phyloP scores from a whole-genome alignment of 2,797 vertebrate species.

The Enteromius thamalakanensis region DNA sequence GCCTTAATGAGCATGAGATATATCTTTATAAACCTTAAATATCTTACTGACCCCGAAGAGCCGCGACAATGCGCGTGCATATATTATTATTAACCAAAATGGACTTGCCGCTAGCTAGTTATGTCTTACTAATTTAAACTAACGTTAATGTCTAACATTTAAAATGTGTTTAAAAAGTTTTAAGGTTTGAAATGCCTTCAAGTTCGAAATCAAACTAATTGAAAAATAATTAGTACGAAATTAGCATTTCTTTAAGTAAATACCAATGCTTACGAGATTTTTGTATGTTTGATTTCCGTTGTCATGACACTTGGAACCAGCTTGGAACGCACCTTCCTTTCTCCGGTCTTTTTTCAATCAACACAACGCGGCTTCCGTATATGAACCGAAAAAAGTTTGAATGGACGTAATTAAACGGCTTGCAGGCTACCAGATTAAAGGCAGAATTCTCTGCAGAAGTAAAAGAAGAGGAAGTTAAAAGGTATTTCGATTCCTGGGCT shows the following conservation, averaged over 20 bases:
- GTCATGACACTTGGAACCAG: background rate
- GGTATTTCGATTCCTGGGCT: background rate
- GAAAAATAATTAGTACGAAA: background rate
- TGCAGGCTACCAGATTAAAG: background rate
- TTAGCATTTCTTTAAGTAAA: background rate
- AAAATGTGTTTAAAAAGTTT: background rate
- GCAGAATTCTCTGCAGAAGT: background rate
- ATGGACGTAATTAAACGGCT: background rate
- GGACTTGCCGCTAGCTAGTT: conserved; percentile 10
- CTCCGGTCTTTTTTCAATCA: background rate
- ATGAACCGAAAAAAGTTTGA: background rate
- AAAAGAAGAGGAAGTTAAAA: background rate
- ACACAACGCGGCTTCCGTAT: conserved; percentile 4
- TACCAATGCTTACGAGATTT: background rate
- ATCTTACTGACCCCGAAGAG: too few species aligned
- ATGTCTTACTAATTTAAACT: background rate
- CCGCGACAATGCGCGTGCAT: background rate
- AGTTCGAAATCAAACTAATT: background rate
- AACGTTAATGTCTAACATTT: background rate
- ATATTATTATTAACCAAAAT: conserved; percentile 30
- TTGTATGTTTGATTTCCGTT: background rate
- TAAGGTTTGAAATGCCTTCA: background rate
- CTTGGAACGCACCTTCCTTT: background rate
- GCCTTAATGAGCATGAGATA: too few species aligned
- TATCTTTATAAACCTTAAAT: too few species aligned